Percentiles rank a stretch among this genome's conserved stretches.
Evolutionary conservation across 2,797 vertebrate species (phyloP).

Genomic region (Darevskia nairensis): DNA sequence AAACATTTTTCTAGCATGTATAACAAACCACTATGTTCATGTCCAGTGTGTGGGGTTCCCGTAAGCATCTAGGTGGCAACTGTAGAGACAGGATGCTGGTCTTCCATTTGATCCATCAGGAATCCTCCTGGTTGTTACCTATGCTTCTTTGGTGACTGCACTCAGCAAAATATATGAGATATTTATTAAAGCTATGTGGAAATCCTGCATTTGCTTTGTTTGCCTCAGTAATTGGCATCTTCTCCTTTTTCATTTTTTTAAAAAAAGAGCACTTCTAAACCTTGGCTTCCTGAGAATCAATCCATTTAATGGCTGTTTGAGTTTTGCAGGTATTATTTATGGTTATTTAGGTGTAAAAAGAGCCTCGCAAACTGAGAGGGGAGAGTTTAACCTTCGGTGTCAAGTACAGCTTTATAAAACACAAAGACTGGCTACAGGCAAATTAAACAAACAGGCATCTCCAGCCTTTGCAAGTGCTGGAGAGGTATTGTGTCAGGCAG

Average conservation of each 20-base stretch:
- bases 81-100: neutral
- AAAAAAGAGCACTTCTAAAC: neutral
- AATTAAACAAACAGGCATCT: slow-evolving; percentile 44
- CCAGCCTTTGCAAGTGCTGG: slow-evolving; percentile 11
- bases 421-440: slow-evolving; percentile 35
- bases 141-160: neutral
- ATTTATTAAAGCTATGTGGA: neutral
- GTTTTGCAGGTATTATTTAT: slow-evolving; percentile 9
- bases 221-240: slow-evolving; percentile 8
- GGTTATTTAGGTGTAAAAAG: slow-evolving; percentile 43
- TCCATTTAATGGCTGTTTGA: neutral
- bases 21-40: neutral
- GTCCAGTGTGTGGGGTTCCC: neutral
- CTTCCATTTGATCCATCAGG: neutral
- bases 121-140: too few relatives aligned
- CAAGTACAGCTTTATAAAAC: slow-evolving; percentile 13
- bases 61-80: neutral
- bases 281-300: neutral
- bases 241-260: neutral
- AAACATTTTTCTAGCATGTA: neutral
- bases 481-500: slow-evolving; percentile 32
- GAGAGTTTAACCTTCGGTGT: slow-evolving; percentile 36
- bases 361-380: neutral
- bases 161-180: neutral
- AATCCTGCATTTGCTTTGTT: neutral